Evolutionary conservation across 2,113 vertebrate genomes (phyloP), one percentile per base, ranked within the genome.

Genomic region (Pelmatolapia mariae): DNA sequence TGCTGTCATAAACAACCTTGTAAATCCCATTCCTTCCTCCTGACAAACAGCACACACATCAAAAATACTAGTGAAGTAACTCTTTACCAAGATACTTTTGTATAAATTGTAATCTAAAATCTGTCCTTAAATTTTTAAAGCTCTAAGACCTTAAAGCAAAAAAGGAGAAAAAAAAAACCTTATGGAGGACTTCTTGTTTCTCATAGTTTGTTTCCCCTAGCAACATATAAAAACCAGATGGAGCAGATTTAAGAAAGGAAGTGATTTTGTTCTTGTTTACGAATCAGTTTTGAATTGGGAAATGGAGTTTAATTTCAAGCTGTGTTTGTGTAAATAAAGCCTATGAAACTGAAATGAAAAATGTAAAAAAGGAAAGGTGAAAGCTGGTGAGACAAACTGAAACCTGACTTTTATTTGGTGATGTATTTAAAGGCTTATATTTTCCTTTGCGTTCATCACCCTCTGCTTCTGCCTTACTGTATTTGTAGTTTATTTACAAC

Each of bases 141-240:
- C 47, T 45, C 36, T 24, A 43, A 71, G 68, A 73, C 68, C 8
- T 45, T 45, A 45, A 73, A 45, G 22, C 3, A 3, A 73, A 73
- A 45, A 50, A 10, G 26, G 13, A 7, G 13, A 0, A 3, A 19
- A 38, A 66, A 56, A 52, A 66, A 47, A 31, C 8, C 33, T 13
- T 33, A 16, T 68, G 29, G 43, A 36, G 40, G 10, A 8, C 61
- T 26, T 26, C 24, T 68, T 86, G 54, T 86, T 89, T 84, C 45
- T 83, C 38, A 80, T 83, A 85, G 88, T 89, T 87, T 52, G 33
- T 73, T 2, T 78, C 29, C 18, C 83, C 26, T 82, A 24, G 90
- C 86, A 89, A 90, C 87, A 78, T 40, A 81, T 88, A 81, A 10
- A 88, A 91, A 86, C 85, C 78, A 90, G 92, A 89, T 91, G 90